Evolutionary conservation across 2,113 vertebrate genomes (phyloP), one percentile per base, ranked within the genome.

Genomic region (Willisornis vidua): DNA sequence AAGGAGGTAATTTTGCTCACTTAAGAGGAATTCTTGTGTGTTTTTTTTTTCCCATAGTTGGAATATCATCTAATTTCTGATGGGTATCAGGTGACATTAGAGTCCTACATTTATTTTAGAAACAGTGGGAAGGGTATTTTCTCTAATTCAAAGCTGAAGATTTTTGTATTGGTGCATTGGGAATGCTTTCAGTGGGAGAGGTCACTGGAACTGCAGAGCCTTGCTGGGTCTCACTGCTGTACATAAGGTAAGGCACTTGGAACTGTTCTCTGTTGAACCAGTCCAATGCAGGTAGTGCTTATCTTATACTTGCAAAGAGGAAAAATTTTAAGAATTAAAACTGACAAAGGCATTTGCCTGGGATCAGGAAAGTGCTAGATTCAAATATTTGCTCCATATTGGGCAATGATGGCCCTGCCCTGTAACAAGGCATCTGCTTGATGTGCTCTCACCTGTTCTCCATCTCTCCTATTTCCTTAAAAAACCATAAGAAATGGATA

Each of bases 1-100:
- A 57, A 87, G 67, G 63, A 78, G n/a, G 52, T 66, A 61, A 79
- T 95, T 89, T 83, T 81, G 24, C 43, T 93, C 65, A 26, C 51
- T 91, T 82, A 43, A 58, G 43, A 71, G 61, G 41, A 93, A 85
- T 92, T 86, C 63, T 89, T 81, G 46, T 25, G 11, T 74, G 23
- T 1, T 31, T 86, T 89, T 29, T 86, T 87, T 89, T 91, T 52
- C 49, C 49, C 26, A 4, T 74, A 46, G 41, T 66, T 92, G 82
- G 85, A 88, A 92, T 91, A 72, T 90, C 55, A 46, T 87, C 78
- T 93, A 68, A 92, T 94, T 93, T 86, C 73, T 86, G 68, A 91
- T 77, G 63, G 79, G 7, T 91, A 71, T 90, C 48, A 48, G 85
- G 67, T 96, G 59, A 55, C 72, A 25, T 74, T 80, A 26, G 41